A percentile compares a stretch with the other conserved stretches of the same genome.
Conservation (phyloP, 2,888 invertebrate species). For the Steinernema scapterisci region DNA sequence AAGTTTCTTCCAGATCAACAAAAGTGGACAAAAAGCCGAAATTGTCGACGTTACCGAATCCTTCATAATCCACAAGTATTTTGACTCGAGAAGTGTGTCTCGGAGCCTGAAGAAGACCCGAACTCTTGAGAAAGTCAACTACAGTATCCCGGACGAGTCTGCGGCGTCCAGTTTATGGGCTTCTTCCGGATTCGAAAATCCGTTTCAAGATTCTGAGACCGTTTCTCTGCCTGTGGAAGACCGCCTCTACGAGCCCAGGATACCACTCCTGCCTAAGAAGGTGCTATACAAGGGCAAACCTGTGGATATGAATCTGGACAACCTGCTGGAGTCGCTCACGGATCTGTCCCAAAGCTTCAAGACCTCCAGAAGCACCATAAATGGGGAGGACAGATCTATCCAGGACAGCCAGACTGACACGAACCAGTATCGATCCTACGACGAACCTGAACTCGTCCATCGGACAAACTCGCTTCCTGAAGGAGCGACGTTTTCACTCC, state of each 20-base stretch:
- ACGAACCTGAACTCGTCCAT: no score
- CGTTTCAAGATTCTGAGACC: conserved; percentile 35
- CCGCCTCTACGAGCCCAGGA: conserved; percentile 47
- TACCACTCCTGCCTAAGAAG: conserved; percentile 49
- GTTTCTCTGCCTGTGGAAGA: conserved; percentile 38
- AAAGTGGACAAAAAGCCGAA: background rate
- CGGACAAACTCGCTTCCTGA: no score
- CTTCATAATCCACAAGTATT: conserved; percentile 41
- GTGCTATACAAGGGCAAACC: conserved; percentile 55
- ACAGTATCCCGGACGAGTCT: background rate
- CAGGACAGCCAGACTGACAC: conserved; percentile 21
- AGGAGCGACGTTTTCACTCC: no score
- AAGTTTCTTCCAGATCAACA: conserved; percentile 25
- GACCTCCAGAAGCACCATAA: conserved; percentile 3
- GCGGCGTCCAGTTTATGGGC: background rate
- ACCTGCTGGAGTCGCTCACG: conserved; percentile 23
- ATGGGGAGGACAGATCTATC: conserved; percentile 6
- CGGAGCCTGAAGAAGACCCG: background rate
- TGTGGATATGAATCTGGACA: conserved; percentile 43
- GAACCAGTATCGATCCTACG: background rate
- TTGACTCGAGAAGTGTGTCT: conserved; percentile 37
- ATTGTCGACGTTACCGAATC: conserved; percentile 34
- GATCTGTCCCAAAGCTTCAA: conserved; percentile 11
- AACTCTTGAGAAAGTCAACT: background rate
- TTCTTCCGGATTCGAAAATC: conserved; percentile 36